These are phyloP conservation scores for Fratercula arctica DNA, from an alignment of 2,797 vertebrate genomes.

Conservation along the genomic window DNA sequence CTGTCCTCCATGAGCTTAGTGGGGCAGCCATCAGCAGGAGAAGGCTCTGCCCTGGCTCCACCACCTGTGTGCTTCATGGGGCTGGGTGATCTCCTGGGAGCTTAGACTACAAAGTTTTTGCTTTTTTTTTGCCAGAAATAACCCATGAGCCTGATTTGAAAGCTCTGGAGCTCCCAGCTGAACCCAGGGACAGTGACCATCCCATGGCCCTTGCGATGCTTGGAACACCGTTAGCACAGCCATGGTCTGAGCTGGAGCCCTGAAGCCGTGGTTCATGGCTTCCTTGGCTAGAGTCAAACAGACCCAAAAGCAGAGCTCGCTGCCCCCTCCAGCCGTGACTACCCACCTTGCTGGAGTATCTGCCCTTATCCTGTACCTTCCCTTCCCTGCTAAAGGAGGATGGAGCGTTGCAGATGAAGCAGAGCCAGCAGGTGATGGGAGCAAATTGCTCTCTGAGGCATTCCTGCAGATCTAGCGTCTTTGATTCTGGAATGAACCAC, in stretches of 20 bases:
- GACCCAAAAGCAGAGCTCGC: background rate
- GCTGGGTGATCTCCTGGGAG: background rate
- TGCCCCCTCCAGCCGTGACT: background rate
- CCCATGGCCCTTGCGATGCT: fast-evolving
- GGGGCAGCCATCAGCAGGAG: background rate
- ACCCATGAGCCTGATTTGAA: background rate
- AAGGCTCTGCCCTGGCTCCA: background rate
- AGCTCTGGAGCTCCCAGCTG: background rate
- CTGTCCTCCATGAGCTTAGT: background rate
- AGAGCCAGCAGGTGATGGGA: background rate
- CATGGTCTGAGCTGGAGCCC: background rate
- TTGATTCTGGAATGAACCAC: background rate
- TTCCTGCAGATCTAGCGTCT: background rate
- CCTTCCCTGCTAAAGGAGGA: background rate
- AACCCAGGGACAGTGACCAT: background rate
- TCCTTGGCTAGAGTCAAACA: background rate
- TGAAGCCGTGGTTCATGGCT: background rate
- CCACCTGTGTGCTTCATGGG: fast-evolving
- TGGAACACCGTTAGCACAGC: background rate
- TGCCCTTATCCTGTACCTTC: background rate
- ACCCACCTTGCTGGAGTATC: background rate
- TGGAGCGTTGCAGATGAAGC: background rate
- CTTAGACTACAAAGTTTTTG: background rate
- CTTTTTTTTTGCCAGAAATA: background rate
- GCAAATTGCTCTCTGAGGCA: background rate